Evolutionary conservation across 1,140 invertebrate genomes (phyloP), one percentile per base, ranked within the genome.

Genomic region (Drosophila lacteicornis): DNA sequence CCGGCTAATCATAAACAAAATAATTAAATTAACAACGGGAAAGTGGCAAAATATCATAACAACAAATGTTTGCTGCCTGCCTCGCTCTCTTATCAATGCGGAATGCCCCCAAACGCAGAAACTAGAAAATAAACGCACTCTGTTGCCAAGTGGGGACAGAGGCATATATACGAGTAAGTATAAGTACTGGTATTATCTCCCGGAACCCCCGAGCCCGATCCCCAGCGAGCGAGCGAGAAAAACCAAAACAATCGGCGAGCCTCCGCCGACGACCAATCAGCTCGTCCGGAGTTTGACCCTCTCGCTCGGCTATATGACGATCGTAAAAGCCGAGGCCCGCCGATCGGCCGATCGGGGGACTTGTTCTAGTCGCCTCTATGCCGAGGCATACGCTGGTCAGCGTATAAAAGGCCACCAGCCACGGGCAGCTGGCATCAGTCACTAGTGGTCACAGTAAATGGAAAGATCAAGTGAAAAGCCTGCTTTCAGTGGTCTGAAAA

Each of bases 401-500:
- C 50, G 82, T 92, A 92, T 92, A 92, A 82, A 92, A 92, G 80
- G 74, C 62, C 47, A 58, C 30, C 17, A 9, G 49, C n/a, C 50
- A 47, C 49, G 13, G 27, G 25, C 71, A 63, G 59, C 60, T 65
- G 75, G 63, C 85, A 91, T 92, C 85, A 92, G 91, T 92, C 91
- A 87, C 91, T 92, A 77, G 82, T 85, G 80, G 67, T 51, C 76
- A 73, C 85, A 92, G 91, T 92, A 92, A 85, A 92, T 92, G 91
- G 91, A 92, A 92, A 92, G 91, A 92, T 92, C 91, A 92, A 92
- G 91, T 92, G 91, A 90, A 81, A 78, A 71, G 80, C 76, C 91
- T 58, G 76, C 82, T 92, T 79, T 91, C 91, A 92, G 91, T 92
- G 91, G 81, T 92, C 91, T 91, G 75, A 91, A 84, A 79, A 85